A percentile compares a stretch with the other conserved stretches of the same genome.
phyloP scores from a whole-genome alignment of 2,797 vertebrate genomes.

The Limosa lapponica region DNA sequence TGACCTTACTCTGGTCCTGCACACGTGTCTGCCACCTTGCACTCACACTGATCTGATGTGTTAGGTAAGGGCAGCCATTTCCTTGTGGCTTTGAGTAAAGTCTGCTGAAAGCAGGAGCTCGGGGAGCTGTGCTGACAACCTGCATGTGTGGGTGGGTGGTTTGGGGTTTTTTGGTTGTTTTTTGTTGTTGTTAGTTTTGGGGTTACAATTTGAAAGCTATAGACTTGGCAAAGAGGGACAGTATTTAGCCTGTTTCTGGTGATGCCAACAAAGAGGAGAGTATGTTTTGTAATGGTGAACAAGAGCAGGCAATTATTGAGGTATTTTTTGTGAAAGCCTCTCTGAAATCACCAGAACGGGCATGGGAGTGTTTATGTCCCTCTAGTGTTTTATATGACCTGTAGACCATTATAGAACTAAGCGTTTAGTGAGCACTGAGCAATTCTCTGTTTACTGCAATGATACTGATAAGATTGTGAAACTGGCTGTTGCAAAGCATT shows the following conservation, averaged over 20 bases:
- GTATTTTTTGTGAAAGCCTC: neutral
- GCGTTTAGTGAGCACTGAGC: neutral
- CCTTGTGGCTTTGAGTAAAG: neutral
- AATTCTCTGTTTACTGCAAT: neutral
- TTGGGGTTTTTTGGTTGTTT: neutral
- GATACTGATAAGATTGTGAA: neutral
- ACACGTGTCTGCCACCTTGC: neutral
- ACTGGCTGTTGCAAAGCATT: neutral
- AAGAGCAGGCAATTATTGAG: neutral
- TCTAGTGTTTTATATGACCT: neutral
- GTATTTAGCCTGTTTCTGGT: neutral
- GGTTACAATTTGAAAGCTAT: neutral
- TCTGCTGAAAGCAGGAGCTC: neutral
- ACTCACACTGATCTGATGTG: neutral
- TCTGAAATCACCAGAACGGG: neutral
- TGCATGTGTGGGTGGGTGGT: neutral
- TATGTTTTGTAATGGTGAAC: neutral
- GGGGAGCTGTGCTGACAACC: neutral
- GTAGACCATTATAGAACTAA: neutral
- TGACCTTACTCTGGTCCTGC: neutral
- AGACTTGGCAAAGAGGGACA: neutral
- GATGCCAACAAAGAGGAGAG: neutral
- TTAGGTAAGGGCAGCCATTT: neutral
- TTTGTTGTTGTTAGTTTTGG: neutral
- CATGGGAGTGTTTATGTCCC: neutral